These are phyloP conservation scores for Sycophila sp. DNA, from an alignment of 1,140 invertebrate species.

Conservation along the genomic window DNA sequence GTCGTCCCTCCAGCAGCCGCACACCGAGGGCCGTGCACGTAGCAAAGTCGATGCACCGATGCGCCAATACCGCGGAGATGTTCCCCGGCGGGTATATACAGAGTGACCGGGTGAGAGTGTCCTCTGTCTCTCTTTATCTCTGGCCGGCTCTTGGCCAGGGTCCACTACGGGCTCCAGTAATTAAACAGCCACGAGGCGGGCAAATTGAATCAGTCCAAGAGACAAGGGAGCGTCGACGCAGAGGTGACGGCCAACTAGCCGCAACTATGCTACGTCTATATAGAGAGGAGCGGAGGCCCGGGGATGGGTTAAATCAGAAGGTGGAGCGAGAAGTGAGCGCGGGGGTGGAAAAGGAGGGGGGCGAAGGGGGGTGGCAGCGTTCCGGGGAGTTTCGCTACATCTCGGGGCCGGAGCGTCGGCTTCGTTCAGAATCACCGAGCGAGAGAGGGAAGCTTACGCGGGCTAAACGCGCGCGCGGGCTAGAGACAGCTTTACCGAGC, in stretches of 20 bases:
- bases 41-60: slow-evolving; percentile 43
- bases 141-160: slow-evolving; percentile 43
- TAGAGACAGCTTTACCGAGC: not conserved
- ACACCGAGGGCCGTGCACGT: no score
- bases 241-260: slow-evolving; percentile 66
- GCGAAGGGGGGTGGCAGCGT: slow-evolving; percentile 25
- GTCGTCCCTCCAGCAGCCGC: no score
- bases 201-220: slow-evolving; percentile 67
- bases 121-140: slow-evolving; percentile 36
- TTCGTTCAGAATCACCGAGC: not conserved
- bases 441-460: not conserved
- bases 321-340: no score
- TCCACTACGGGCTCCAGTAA: slow-evolving; percentile 63
- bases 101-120: not conserved
- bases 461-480: no score
- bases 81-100: slow-evolving; percentile 14
- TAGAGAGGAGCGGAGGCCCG: slow-evolving; percentile 37
- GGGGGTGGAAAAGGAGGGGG: slow-evolving; percentile 35
- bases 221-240: slow-evolving; percentile 65
- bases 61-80: slow-evolving; percentile 44
- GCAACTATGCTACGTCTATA: slow-evolving; percentile 55
- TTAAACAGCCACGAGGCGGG: slow-evolving; percentile 65
- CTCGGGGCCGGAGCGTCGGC: not conserved
- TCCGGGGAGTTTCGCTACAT: not conserved
- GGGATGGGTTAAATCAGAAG: slow-evolving; percentile 30